Evolutionary conservation across 2,888 invertebrate genomes (phyloP).

Genomic region (Oasisia sp.): DNA sequence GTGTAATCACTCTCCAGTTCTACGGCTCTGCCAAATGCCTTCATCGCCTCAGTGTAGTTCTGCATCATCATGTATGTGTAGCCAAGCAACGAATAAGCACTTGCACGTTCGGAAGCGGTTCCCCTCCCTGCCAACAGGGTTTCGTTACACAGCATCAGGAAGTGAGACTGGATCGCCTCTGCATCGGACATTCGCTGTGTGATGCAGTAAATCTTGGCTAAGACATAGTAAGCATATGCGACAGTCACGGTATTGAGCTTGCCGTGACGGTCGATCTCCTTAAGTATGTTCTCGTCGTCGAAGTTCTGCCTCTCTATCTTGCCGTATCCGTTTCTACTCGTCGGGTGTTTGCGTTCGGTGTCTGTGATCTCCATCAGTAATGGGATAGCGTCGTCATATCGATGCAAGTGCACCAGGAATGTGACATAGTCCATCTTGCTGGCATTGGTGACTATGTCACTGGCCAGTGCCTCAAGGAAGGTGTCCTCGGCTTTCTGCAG

Average conservation of each 20-base stretch:
- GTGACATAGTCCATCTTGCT: not conserved
- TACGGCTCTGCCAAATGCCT: not conserved
- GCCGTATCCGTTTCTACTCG: not conserved
- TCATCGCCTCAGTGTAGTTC: not conserved
- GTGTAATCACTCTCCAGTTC: not conserved
- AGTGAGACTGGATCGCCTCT: not conserved
- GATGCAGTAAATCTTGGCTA: not conserved
- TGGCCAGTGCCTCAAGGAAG: not conserved
- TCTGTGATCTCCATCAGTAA: not conserved
- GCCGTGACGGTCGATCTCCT: not conserved
- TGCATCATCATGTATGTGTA: not conserved
- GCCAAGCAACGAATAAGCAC: not conserved
- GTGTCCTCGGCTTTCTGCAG: not conserved
- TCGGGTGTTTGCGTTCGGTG: not conserved
- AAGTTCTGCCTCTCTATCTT: not conserved
- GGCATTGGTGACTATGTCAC: not conserved
- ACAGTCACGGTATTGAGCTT: not conserved
- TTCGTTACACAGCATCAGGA: not conserved
- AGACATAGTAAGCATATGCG: not conserved
- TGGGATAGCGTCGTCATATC: not conserved
- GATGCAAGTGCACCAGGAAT: not conserved
- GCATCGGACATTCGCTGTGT: not conserved
- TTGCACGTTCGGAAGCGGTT: not conserved
- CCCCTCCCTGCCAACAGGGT: not conserved
- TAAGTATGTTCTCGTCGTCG: not conserved